Base-by-base conservation (phyloP, 2,888 invertebrate genomes). In the Cheilosia grossa region DNA sequence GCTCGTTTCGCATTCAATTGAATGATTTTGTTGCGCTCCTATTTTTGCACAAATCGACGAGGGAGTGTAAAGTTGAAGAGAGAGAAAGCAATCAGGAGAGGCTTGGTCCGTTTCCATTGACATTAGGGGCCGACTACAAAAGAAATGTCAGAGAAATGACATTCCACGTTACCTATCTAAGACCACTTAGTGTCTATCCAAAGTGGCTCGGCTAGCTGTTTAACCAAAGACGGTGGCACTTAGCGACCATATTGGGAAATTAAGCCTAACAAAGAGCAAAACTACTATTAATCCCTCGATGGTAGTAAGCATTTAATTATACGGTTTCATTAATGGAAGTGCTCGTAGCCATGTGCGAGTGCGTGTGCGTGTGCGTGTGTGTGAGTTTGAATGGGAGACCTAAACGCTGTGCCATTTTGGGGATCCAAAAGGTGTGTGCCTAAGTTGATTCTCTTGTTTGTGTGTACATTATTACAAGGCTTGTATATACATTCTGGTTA, bases 291-390 rank as follows among this genome's bases (percentile, higher is more conserved):
- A 49, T 73, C 80, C 74, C 67, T n/a, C 56, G 67, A 63, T 59
- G 61, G 63, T 74, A 67, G 85, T 85, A 69, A 82, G 61, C 82
- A 87, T 85, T 85, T 85, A 87, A 79, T 88, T 87, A 37, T 37
- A 87, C 83, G 87, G 83, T 86, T 88, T 88, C 88, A 87, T 88
- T 88, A 87, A 87, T 85, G 85, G 87, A 88, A 88, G 88, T 88
- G 87, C 87, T 83, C 70, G 51, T 10, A 24, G 6, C 24, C 24
- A 13, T 24, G 15, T 51, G 24, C 37, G 37, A 40, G 9, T 6
- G n/a, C 61, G 59, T 33, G 69, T n/a, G n/a, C n/a, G 21, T 24
- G 15, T 51, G 24, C 37, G 37, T 58, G 9, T 6, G n/a, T 69
- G 59, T 33, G 69, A 44, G 61, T 44, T 42, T 61, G 17, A 24